phyloP scores from a whole-genome alignment of 2,797 vertebrate species.

The Schizothorax lantsangensis region DNA sequence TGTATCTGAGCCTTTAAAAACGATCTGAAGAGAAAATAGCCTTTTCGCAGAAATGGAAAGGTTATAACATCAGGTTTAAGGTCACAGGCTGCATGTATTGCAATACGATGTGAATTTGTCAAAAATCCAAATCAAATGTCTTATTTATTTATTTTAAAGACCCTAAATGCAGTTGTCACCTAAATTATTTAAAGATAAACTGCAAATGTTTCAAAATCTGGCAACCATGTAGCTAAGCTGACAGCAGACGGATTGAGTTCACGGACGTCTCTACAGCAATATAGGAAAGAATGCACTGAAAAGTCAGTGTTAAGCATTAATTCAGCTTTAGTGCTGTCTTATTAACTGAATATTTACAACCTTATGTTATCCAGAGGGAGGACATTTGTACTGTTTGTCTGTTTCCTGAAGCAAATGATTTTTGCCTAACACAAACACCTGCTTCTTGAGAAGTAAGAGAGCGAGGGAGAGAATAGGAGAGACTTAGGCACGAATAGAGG shows the following conservation, averaged over 20 bases:
- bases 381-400: neutral
- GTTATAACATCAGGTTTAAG: neutral
- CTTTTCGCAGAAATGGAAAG: constrained; percentile 8
- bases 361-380: neutral
- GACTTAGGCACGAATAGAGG: neutral
- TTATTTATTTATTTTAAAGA: constrained; percentile 25
- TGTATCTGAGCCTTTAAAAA: neutral
- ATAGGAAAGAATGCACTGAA: neutral
- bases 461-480: constrained; percentile 3
- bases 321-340: constrained; percentile 14
- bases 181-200: constrained; percentile 36
- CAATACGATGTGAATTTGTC: neutral
- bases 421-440: neutral
- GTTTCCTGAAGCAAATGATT: neutral
- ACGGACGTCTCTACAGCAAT: neutral
- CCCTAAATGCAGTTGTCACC: neutral
- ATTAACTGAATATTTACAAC: constrained; percentile 6
- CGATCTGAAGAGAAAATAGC: neutral
- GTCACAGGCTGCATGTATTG: neutral
- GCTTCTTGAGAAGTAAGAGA: neutral
- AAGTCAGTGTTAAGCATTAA: constrained; percentile 11
- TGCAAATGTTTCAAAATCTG: constrained; percentile 31
- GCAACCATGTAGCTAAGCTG: constrained; percentile 14
- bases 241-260: constrained; percentile 30
- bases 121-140: constrained; percentile 10